These are phyloP conservation scores for Drosophila borealis DNA, from an alignment of 2,888 invertebrate species.

Conservation along the genomic window DNA sequence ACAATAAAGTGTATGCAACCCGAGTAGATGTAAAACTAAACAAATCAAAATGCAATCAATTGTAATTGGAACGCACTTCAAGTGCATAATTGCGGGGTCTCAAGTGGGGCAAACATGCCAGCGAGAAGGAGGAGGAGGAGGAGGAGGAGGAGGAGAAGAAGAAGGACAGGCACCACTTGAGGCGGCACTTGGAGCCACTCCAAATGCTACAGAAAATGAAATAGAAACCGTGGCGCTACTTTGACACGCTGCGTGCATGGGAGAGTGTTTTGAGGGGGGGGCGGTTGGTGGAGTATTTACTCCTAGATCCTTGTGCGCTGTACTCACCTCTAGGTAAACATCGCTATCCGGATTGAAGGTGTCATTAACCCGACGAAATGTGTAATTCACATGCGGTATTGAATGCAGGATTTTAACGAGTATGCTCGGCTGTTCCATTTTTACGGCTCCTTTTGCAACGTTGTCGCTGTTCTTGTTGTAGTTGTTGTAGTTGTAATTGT, in stretches of 20 bases:
- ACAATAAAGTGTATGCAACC: background rate
- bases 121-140: background rate
- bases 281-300: background rate
- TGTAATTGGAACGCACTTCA: constrained; percentile 44
- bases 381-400: constrained; percentile 96
- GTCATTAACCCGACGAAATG: constrained; percentile 94
- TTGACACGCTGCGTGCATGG: constrained; percentile 12
- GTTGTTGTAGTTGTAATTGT: constrained; percentile 18
- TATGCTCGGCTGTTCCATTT: constrained; percentile 91
- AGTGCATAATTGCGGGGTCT: constrained; percentile 46
- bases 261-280: constrained; percentile 4
- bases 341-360: constrained; percentile 96
- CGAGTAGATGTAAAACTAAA: constrained; percentile 36
- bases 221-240: constrained; percentile 24
- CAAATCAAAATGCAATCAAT: constrained; percentile 61
- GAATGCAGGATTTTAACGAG: constrained; percentile 94
- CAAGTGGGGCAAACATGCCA: constrained; percentile 39
- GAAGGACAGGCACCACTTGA: constrained; percentile 27
- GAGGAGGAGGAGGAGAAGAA: too few species aligned
- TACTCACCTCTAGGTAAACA: constrained; percentile 93
- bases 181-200: constrained; percentile 34
- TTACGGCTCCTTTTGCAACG: constrained; percentile 52
- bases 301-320: constrained; percentile 17
- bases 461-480: constrained; percentile 32
- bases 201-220: constrained; percentile 23